Evolutionary conservation across 2,113 vertebrate species (phyloP), one percentile per base, ranked within the genome.

Genomic region (Leucosticte australis): DNA sequence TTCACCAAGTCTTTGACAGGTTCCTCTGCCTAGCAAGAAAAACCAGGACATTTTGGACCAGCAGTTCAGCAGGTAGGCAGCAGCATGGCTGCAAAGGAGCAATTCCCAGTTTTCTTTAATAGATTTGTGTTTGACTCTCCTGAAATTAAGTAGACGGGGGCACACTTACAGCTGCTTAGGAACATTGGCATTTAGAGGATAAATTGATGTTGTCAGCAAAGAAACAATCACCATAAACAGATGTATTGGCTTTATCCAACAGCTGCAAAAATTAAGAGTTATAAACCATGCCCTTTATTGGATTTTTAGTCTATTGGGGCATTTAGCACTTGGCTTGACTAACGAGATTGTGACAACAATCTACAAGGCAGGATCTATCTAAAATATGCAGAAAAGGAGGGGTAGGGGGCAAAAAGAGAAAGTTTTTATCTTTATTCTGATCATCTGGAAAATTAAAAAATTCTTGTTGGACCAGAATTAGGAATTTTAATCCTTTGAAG

Each of bases 191-290:
- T 73, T 75, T 49, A 79, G 62, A 85, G 37, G 33, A 83, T n/a
- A 96, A 94, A 96, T 83, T 49, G 28, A 35, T 60, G 70, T 56
- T 83, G 78, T 62, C 81, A 82, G 73, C 93, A 94, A 95, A 96
- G 92, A 73, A 96, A 94, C 73, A 92, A 92, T 88, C 56, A 44
- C 81, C 89, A 89, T 93, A 89, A 95, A 96, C 71, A 87, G 94
- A 94, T 94, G 33, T 28, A 14, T 33, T 71, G 2, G 11, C 85
- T 96, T 95, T 71, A 92, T 95, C 95, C 82, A 97, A 94, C 95
- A 87, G 96, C 93, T 97, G 95, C 96, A 97, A 96, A 97, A 97
- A 98, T 95, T 89, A 95, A 89, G 91, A 95, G 85, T 95, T 94
- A 94, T 6, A 89, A 94, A 73, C 77, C 35, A 41, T 65, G 20